These are phyloP conservation scores for Bolinopsis microptera DNA, from an alignment of 37 sponge, comb jelly and placozoan species.

Conservation along the genomic window DNA sequence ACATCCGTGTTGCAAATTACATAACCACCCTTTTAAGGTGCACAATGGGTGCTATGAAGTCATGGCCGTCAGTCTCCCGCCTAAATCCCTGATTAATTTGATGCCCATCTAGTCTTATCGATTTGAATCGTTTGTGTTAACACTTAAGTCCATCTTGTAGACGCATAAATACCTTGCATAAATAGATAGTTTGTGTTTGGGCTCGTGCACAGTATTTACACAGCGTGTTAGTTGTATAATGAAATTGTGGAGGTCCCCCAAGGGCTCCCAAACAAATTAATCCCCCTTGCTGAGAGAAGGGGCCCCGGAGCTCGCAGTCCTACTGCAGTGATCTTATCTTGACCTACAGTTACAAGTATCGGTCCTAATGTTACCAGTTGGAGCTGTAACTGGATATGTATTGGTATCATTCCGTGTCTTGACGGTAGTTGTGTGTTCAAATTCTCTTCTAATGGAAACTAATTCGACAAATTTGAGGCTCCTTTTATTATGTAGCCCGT, in stretches of 20 bases:
- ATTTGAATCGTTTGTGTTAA: not conserved
- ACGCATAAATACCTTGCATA: not conserved
- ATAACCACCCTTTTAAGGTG: not conserved
- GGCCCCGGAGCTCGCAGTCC: not conserved
- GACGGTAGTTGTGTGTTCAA: not conserved
- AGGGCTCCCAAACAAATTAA: not conserved
- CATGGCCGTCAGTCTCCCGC: not conserved
- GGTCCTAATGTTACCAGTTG: not conserved
- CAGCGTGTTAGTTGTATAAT: not conserved
- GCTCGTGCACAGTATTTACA: not conserved
- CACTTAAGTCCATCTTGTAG: not conserved
- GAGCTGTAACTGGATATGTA: not conserved
- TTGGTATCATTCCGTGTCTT: not conserved
- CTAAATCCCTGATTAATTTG: not conserved
- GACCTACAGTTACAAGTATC: not conserved
- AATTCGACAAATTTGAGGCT: not conserved
- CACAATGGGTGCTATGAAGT: not conserved
- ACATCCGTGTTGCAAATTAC: not conserved
- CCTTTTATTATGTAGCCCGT: too few species aligned
- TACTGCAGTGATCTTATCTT: not conserved
- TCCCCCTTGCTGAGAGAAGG: not conserved
- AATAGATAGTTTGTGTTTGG: not conserved
- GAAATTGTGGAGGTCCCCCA: not conserved
- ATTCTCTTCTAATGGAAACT: not conserved
- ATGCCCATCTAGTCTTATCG: not conserved